Evolutionary conservation across 1,140 invertebrate species (phyloP).

Genomic region (Samia ricini): DNA sequence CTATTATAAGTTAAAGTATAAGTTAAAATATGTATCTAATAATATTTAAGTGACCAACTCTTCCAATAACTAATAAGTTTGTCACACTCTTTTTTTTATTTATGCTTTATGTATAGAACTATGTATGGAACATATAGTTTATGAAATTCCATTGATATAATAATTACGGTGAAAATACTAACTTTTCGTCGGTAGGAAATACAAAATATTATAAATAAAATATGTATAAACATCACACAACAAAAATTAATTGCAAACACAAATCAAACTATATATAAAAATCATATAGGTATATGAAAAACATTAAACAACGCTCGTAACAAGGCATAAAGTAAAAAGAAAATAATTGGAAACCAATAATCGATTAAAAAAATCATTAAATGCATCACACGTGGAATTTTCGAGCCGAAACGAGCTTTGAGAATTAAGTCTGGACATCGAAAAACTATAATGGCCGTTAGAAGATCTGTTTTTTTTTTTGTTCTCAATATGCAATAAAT

Average conservation of each 20-base stretch:
- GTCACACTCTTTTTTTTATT: no score
- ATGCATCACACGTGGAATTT: background rate
- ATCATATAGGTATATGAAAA: background rate
- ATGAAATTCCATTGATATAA: no score
- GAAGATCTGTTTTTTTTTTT: slow-evolving; percentile 44
- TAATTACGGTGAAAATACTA: no score
- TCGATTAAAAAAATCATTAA: background rate
- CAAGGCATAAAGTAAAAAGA: background rate
- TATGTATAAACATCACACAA: no score
- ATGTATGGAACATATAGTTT: no score
- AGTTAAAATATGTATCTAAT: no score
- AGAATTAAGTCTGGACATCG: slow-evolving; percentile 26
- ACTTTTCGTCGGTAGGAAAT: no score
- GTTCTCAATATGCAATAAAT: slow-evolving; percentile 66
- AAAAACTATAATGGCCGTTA: slow-evolving; percentile 32
- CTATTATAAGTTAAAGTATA: no score
- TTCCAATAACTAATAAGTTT: no score
- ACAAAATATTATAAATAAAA: no score
- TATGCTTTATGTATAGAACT: no score
- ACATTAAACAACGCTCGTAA: background rate
- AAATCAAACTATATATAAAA: background rate
- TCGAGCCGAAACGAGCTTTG: slow-evolving; percentile 2
- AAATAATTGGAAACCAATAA: slow-evolving; percentile 1
- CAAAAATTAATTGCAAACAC: background rate
- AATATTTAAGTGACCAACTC: no score